A percentile compares a stretch with the other conserved stretches of the same genome.
These are phyloP conservation scores for Equus przewalskii DNA, from an alignment of 2,113 vertebrate genomes.

Conservation along the genomic window DNA sequence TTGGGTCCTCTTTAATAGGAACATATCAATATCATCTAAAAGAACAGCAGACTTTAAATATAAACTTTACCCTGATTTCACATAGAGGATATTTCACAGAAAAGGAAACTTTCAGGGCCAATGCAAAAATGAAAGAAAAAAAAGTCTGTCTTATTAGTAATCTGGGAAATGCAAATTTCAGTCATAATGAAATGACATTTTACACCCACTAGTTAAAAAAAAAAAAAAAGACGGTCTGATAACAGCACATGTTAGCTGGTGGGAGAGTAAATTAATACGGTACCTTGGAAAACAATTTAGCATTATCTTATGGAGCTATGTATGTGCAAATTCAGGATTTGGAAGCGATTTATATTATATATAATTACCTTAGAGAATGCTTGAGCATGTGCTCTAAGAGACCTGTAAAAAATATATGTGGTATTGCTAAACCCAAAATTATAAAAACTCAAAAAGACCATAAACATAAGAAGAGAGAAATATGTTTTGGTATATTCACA, in stretches of 20 bases:
- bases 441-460: background rate
- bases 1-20: background rate
- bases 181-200: background rate
- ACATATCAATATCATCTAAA: background rate
- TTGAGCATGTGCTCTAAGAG: background rate
- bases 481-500: background rate
- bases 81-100: background rate
- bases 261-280: background rate
- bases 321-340: background rate
- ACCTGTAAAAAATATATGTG: background rate
- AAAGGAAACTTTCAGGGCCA: background rate
- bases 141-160: background rate
- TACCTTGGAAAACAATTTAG: background rate
- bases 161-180: conserved; percentile 33
- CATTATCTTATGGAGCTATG: background rate
- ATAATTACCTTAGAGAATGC: background rate
- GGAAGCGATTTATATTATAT: background rate
- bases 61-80: background rate
- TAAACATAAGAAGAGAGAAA: background rate
- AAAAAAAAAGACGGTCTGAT: background rate
- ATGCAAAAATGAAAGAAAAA: background rate
- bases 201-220: background rate
- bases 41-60: conserved; percentile 11
- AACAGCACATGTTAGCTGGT: background rate
- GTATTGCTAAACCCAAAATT: background rate